Percentiles rank a stretch among this genome's conserved stretches.
phyloP scores from a whole-genome alignment of 2,113 vertebrate genomes.

The Patagioenas fasciata region DNA sequence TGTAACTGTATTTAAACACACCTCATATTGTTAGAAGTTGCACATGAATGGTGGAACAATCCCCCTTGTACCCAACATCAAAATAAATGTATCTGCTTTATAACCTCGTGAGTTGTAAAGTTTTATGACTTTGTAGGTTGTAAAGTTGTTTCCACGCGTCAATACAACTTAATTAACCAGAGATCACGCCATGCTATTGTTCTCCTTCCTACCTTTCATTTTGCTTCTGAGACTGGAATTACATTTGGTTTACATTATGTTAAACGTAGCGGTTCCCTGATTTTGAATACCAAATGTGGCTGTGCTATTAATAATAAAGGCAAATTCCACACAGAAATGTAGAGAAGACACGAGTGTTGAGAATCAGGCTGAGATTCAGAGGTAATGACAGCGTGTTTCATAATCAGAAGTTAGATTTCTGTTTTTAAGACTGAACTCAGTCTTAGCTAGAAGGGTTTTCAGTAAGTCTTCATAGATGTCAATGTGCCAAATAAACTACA shows the following conservation, averaged over 20 bases:
- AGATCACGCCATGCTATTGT: not conserved
- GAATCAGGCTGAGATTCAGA: not conserved
- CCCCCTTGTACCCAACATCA: too few relatives aligned
- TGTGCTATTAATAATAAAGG: not conserved
- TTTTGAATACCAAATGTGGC: not conserved
- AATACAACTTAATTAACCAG: not conserved
- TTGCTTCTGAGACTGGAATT: not conserved
- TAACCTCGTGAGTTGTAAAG: too few relatives aligned
- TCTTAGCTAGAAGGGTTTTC: not conserved
- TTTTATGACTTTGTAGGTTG: too few relatives aligned
- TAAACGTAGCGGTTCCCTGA: not conserved
- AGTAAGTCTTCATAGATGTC: not conserved
- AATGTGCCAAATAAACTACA: not conserved
- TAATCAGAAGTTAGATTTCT: not conserved
- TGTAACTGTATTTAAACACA: too few relatives aligned
- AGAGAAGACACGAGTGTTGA: not conserved
- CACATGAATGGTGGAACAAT: too few relatives aligned
- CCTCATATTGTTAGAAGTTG: too few relatives aligned
- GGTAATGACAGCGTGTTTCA: not conserved
- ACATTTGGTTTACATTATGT: not conserved
- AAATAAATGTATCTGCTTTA: too few relatives aligned
- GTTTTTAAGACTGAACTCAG: not conserved
- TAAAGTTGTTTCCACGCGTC: too few relatives aligned
- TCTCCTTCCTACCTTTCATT: not conserved
- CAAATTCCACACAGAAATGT: not conserved